Conservation (phyloP, 2,888 invertebrate genomes). For the Drosophila trichaetosa region DNA sequence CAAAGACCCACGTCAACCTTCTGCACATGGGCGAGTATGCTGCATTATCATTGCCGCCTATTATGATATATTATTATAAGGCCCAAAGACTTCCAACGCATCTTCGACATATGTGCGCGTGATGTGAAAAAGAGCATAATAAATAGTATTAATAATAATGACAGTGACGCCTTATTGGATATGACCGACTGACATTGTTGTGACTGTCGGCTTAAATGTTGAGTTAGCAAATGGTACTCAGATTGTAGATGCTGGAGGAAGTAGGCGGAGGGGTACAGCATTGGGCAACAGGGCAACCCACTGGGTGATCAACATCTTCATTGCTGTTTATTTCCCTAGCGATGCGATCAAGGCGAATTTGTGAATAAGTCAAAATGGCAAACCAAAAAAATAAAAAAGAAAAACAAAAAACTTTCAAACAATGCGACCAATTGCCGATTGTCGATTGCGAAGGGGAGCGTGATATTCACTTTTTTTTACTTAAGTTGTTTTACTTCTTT, state of each 20-base stretch:
- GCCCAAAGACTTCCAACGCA: slow-evolving; percentile 24
- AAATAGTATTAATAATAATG: slow-evolving; percentile 33
- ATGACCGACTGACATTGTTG: slow-evolving; percentile 64
- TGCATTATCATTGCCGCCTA: slow-evolving; percentile 50
- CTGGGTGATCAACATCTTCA: slow-evolving; percentile 62
- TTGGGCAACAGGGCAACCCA: slow-evolving; percentile 44
- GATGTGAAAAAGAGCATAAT: slow-evolving; percentile 14
- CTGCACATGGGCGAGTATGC: slow-evolving; percentile 46
- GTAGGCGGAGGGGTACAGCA: not conserved
- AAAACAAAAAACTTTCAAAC: slow-evolving; percentile 48
- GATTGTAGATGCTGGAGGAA: too few relatives aligned
- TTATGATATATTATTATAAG: slow-evolving; percentile 44
- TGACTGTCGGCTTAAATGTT: slow-evolving; percentile 16
- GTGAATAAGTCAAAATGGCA: slow-evolving; percentile 6
- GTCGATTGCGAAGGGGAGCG: slow-evolving; percentile 52
- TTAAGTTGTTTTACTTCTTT: slow-evolving; percentile 2
- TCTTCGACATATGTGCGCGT: slow-evolving; percentile 22
- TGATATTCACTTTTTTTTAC: slow-evolving; percentile 35
- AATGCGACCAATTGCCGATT: slow-evolving; percentile 57
- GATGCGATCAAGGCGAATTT: slow-evolving; percentile 48
- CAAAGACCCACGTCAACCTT: slow-evolving; percentile 49
- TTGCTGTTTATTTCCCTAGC: slow-evolving; percentile 56
- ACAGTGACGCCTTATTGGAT: slow-evolving; percentile 35
- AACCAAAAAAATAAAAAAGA: slow-evolving; percentile 3
- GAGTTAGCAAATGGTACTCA: slow-evolving; percentile 11